phyloP scores from a whole-genome alignment of 53 echinoderm and acorn worm genomes.

The Mesocentrotus franciscanus region DNA sequence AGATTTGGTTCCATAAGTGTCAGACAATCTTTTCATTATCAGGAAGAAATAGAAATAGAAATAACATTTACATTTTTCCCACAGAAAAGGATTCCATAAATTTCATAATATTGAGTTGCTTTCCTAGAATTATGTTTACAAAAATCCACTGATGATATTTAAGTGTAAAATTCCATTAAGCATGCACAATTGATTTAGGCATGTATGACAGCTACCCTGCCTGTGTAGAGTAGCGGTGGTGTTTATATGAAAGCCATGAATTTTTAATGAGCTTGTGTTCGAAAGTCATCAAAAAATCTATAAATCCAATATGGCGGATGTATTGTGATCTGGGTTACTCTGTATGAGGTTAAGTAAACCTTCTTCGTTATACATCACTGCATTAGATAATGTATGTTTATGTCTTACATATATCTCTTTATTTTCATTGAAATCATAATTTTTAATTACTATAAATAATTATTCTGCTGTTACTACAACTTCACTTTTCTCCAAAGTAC shows the following conservation, averaged over 20 bases:
- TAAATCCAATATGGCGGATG: slow-evolving; percentile 74
- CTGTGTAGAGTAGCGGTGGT: slow-evolving; percentile 42
- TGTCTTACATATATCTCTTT: too few species aligned
- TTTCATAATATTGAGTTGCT: background rate
- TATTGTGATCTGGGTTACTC: slow-evolving; percentile 53
- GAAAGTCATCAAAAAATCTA: slow-evolving; percentile 69
- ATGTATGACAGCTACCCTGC: slow-evolving; percentile 43
- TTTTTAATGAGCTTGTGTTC: slow-evolving; percentile 78
- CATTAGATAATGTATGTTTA: background rate
- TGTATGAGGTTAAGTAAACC: background rate
- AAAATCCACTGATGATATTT: background rate
- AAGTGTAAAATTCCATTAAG: slow-evolving; percentile 38
- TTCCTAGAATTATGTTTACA: background rate
- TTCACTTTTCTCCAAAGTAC: background rate
- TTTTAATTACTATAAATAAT: too few species aligned
- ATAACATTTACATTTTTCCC: background rate
- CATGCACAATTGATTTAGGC: slow-evolving; percentile 65
- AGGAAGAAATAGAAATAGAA: background rate
- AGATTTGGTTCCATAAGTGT: background rate
- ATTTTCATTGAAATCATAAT: too few species aligned
- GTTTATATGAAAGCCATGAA: slow-evolving; percentile 69
- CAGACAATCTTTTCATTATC: background rate
- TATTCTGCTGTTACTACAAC: background rate
- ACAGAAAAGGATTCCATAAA: too few species aligned
- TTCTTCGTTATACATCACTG: background rate